Conservation (phyloP, 2,113 vertebrate species). For the Nothocercus julius region DNA sequence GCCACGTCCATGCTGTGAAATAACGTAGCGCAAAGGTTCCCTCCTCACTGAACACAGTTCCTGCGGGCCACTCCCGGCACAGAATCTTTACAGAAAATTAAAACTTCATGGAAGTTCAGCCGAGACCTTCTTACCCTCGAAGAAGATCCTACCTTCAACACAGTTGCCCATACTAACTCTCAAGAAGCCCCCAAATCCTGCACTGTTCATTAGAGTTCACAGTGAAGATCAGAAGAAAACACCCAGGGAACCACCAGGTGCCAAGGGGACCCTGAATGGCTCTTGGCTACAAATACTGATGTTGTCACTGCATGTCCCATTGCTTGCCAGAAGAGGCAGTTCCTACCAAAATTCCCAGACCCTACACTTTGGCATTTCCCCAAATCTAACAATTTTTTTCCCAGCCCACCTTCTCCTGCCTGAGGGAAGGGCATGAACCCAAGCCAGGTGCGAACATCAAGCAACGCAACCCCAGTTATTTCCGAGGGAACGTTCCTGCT, state of each 20-base stretch:
- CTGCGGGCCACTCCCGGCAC: background rate
- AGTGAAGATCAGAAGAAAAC: background rate
- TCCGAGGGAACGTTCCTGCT: background rate
- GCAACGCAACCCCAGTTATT: background rate
- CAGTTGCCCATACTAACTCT: background rate
- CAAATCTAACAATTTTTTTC: background rate
- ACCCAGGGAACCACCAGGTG: background rate
- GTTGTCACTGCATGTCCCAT: background rate
- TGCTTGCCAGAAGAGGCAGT: background rate
- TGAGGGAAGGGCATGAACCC: background rate
- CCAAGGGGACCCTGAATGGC: accelerated
- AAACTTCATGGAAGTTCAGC: background rate
- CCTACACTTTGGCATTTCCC: background rate
- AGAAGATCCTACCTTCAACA: accelerated
- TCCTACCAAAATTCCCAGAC: background rate
- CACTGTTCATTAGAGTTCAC: background rate
- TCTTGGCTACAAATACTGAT: background rate
- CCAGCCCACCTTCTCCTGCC: background rate
- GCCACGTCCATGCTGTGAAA: background rate
- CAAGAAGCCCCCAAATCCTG: background rate
- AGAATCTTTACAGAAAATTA: background rate
- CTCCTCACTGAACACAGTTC: accelerated
- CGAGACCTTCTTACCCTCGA: background rate
- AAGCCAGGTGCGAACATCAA: background rate
- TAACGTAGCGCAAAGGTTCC: background rate